phyloP scores from a whole-genome alignment of 2,888 invertebrate genomes.

The Flabesymbios commensalis region DNA sequence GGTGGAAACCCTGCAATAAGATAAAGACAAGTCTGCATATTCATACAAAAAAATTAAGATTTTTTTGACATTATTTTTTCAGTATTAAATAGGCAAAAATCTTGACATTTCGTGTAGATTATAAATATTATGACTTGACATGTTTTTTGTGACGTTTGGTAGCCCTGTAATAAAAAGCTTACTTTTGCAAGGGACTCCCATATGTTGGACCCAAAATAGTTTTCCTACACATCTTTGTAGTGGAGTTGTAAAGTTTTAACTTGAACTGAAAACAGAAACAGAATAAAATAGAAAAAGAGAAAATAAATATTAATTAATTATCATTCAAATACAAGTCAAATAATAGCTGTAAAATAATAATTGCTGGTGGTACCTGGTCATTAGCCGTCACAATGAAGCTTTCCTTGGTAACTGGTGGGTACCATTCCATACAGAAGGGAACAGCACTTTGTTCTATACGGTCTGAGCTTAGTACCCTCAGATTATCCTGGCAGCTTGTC shows the following conservation, averaged over 20 bases:
- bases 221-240: constrained; percentile 70
- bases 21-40: too few relatives aligned
- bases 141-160: too few relatives aligned
- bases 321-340: background rate
- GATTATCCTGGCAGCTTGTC: constrained; percentile 49
- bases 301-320: background rate
- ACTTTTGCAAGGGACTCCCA: constrained; percentile 67
- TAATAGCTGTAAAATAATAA: background rate
- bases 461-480: constrained; percentile 63
- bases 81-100: too few relatives aligned
- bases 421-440: constrained; percentile 67
- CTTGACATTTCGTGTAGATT: too few relatives aligned
- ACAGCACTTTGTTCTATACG: constrained; percentile 70
- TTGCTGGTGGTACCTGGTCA: constrained; percentile 61
- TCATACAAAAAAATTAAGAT: too few relatives aligned
- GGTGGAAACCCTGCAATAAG: too few relatives aligned
- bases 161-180: too few relatives aligned
- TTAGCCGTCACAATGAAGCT: constrained; percentile 68
- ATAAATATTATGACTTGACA: too few relatives aligned
- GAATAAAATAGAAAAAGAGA: background rate
- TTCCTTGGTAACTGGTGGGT: constrained; percentile 62
- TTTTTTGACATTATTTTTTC: too few relatives aligned
- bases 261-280: constrained; percentile 68
- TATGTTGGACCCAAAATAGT: constrained; percentile 73
- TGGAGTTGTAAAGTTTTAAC: constrained; percentile 71